Evolutionary conservation across 2,113 vertebrate genomes (phyloP).

Genomic region (Capreolus pygargus): DNA sequence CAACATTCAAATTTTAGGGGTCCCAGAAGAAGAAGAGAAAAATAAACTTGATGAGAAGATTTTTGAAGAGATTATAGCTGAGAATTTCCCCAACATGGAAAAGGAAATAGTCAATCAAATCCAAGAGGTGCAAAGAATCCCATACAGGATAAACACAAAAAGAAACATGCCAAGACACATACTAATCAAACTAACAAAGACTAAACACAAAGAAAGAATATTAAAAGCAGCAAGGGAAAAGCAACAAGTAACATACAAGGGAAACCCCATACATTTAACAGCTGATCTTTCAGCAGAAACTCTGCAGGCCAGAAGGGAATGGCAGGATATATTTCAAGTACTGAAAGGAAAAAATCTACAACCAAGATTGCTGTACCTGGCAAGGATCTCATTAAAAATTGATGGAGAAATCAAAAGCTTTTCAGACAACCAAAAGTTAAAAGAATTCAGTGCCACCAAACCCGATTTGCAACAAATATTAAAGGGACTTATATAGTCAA

Average conservation of each 20-base stretch:
- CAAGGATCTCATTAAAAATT: not conserved
- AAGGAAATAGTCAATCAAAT: not conserved
- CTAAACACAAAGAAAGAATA: not conserved
- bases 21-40: not conserved
- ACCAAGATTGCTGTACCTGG: not conserved
- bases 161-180: not conserved
- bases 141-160: not conserved
- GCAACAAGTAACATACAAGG: not conserved
- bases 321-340: not conserved
- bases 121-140: not conserved
- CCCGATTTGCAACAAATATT: not conserved
- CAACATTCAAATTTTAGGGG: not conserved
- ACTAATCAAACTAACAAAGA: not conserved
- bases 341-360: not conserved
- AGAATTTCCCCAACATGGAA: not conserved
- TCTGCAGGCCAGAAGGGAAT: not conserved
- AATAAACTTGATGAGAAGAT: not conserved
- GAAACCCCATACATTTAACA: fast-evolving
- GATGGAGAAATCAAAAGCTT: not conserved
- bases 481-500: not conserved
- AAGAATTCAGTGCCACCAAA: not conserved
- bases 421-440: not conserved
- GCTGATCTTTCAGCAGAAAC: not conserved
- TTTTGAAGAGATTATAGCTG: not conserved
- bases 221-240: not conserved